Evolutionary conservation across 1,140 invertebrate genomes (phyloP).

Genomic region (Euborellia annulipes): DNA sequence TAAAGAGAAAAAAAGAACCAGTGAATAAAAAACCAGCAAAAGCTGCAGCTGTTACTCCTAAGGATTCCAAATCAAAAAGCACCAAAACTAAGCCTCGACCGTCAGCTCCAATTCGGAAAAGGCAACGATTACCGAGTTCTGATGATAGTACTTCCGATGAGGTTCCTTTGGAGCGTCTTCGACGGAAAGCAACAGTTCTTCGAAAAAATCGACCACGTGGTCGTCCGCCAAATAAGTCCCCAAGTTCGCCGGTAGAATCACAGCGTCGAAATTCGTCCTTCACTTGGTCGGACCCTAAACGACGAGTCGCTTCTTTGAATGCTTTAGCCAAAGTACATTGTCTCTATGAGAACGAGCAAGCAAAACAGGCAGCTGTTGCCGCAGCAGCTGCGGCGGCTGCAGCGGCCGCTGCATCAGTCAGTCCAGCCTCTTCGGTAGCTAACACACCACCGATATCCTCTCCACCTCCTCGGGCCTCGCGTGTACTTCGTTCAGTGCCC

Average conservation of each 20-base stretch:
- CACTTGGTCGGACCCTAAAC: slow-evolving; percentile 57
- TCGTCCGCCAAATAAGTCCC: slow-evolving; percentile 14
- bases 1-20: background rate
- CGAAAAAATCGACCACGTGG: slow-evolving; percentile 15
- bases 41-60: too few species aligned
- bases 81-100: slow-evolving; percentile 1
- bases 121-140: too few species aligned
- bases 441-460: too few species aligned
- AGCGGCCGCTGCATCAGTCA: background rate
- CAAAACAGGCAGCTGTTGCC: slow-evolving; percentile 34
- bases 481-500: slow-evolving; percentile 51
- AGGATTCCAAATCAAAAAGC: slow-evolving; percentile 8
- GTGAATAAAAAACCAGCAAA: slow-evolving; percentile 3
- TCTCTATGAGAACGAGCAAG: slow-evolving; percentile 66
- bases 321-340: slow-evolving; percentile 84
- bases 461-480: slow-evolving; percentile 16
- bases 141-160: slow-evolving; percentile 20
- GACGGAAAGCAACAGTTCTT: slow-evolving; percentile 18
- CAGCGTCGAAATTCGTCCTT: too few species aligned
- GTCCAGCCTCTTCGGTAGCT: too few species aligned
- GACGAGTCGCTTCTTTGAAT: slow-evolving; percentile 73
- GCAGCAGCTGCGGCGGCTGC: background rate
- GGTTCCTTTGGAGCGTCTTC: slow-evolving; percentile 21
- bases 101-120: slow-evolving; percentile 11
- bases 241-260: slow-evolving; percentile 22